phyloP scores from a whole-genome alignment of 2,797 vertebrate species.

The Enteromius treurensis region DNA sequence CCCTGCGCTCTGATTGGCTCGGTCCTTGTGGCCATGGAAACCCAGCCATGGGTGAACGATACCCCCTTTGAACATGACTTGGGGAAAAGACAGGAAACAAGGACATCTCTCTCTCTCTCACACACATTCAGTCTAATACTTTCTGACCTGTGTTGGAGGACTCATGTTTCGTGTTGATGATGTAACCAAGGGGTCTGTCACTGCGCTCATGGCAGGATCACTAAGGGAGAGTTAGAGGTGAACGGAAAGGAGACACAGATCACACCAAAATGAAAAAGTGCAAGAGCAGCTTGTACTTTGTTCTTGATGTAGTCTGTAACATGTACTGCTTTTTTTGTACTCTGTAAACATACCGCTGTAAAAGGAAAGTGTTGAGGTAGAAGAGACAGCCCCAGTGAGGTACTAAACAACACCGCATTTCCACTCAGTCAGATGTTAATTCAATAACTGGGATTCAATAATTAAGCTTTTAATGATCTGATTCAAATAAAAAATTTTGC shows the following conservation, averaged over 20 bases:
- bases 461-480: neutral
- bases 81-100: conserved; percentile 68
- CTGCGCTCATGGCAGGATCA: conserved; percentile 44
- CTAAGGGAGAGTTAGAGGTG: conserved; percentile 42
- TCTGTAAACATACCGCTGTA: neutral
- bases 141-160: conserved; percentile 41
- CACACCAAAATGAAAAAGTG: conserved; percentile 1
- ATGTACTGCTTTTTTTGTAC: too few relatives aligned
- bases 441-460: neutral
- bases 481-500: neutral
- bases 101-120: conserved; percentile 35
- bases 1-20: conserved; percentile 67
- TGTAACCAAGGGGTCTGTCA: conserved; percentile 60
- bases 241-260: conserved; percentile 31
- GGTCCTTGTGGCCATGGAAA: conserved; percentile 73
- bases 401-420: neutral
- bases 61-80: conserved; percentile 74
- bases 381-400: neutral
- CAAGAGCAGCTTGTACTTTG: neutral
- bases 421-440: neutral
- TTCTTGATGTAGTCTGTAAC: neutral
- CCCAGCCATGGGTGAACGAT: conserved; percentile 79
- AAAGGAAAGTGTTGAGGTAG: neutral
- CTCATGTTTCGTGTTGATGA: conserved; percentile 65
- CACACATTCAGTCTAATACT: conserved; percentile 31